Conservation (phyloP, 2,888 invertebrate species). For the Sceliomorpha sp. region DNA sequence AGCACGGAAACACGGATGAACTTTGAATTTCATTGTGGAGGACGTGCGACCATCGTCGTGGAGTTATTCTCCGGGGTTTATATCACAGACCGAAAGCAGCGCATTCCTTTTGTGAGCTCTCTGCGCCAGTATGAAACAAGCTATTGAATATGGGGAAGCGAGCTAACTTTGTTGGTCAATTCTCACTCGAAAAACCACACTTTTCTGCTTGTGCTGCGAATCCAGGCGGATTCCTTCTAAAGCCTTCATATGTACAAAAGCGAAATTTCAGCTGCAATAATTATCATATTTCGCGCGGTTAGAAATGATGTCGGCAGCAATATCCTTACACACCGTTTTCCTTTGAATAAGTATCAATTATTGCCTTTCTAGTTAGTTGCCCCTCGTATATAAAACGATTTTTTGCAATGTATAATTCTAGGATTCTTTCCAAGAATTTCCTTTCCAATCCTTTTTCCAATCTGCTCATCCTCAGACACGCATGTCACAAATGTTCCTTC, state of each 20-base stretch:
- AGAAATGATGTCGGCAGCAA: conserved; percentile 9
- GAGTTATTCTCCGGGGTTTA: conserved; percentile 54
- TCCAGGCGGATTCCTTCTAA: conserved; percentile 11
- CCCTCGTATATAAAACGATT: no score
- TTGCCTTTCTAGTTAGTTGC: no score
- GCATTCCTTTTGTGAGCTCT: conserved; percentile 24
- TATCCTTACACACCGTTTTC: no score
- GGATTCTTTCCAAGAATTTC: no score
- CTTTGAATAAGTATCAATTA: no score
- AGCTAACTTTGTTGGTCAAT: conserved; percentile 3
- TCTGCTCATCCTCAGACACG: no score
- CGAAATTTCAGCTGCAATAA: conserved; percentile 26
- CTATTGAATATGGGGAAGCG: conserved; percentile 10
- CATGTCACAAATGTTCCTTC: no score
- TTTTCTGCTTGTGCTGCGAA: conserved; percentile 7
- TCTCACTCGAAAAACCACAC: background rate
- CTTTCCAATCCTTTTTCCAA: no score
- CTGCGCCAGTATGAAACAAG: conserved; percentile 5
- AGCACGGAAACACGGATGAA: conserved; percentile 52
- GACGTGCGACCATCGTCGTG: conserved; percentile 51
- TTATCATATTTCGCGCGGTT: conserved; percentile 36
- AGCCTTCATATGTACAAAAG: background rate
- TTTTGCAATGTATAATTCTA: no score
- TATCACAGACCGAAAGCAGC: conserved; percentile 32
- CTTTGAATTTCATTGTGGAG: conserved; percentile 56